Evolutionary conservation across 2,113 vertebrate species (phyloP).

Genomic region (Rhinoptilus africanus): DNA sequence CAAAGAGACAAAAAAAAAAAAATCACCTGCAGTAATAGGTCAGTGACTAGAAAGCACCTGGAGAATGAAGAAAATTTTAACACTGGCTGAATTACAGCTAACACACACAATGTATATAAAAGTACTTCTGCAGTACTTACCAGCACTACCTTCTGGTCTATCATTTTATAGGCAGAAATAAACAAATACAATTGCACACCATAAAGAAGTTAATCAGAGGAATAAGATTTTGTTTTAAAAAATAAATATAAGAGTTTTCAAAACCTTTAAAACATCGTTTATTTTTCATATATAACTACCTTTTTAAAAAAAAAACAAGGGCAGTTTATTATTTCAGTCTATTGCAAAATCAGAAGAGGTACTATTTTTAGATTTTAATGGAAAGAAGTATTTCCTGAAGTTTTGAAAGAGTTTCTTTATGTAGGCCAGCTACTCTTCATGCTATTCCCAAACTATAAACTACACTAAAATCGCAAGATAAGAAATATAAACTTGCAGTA

Average conservation of each 20-base stretch:
- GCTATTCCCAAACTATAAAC: background rate
- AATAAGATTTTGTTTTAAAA: background rate
- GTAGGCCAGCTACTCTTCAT: background rate
- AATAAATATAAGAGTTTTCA: background rate
- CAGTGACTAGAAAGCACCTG: background rate
- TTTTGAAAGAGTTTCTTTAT: background rate
- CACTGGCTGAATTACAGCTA: background rate
- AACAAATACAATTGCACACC: background rate
- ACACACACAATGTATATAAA: background rate
- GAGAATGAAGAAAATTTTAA: background rate
- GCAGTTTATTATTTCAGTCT: background rate
- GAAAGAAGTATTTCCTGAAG: background rate
- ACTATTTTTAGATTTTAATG: background rate
- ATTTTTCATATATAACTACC: background rate
- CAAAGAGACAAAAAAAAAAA: background rate
- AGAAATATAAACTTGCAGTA: background rate
- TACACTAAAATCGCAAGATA: background rate
- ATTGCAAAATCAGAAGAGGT: background rate
- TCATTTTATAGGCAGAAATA: background rate
- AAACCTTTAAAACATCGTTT: background rate
- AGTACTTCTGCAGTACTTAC: background rate
- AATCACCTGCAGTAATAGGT: background rate
- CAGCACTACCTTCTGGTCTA: fast-evolving
- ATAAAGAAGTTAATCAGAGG: background rate
- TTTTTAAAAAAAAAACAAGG: background rate